Evolutionary conservation across 2,888 invertebrate species (phyloP).

Genomic region (Philereme transversata): DNA sequence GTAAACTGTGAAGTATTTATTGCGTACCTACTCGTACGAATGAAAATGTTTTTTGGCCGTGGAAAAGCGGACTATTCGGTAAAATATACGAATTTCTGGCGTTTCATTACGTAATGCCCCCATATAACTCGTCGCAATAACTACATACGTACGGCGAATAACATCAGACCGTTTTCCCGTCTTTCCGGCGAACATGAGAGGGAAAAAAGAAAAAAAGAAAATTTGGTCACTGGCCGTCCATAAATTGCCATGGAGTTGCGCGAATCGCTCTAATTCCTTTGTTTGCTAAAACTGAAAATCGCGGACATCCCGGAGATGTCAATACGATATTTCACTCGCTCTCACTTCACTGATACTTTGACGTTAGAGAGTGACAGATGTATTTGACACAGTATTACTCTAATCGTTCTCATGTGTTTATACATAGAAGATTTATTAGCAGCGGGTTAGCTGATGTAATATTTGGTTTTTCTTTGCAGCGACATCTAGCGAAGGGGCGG

Average conservation of each 20-base stretch:
- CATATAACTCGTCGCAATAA: constrained; percentile 38
- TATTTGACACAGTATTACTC: constrained; percentile 52
- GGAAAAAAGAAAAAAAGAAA: constrained; percentile 61
- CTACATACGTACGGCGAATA: constrained; percentile 44
- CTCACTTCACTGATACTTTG: constrained; percentile 66
- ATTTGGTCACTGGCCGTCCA: constrained; percentile 71
- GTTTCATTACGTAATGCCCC: constrained; percentile 53
- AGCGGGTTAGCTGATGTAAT: constrained; percentile 47
- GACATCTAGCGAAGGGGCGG: constrained; percentile 62
- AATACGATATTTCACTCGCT: constrained; percentile 73
- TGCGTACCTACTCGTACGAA: constrained; percentile 28
- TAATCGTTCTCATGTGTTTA: constrained; percentile 56
- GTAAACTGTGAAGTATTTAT: constrained; percentile 33
- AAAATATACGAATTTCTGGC: constrained; percentile 47
- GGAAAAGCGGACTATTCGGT: constrained; percentile 23
- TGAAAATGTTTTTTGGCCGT: constrained; percentile 32
- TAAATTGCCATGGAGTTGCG: constrained; percentile 70
- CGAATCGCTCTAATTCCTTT: constrained; percentile 77
- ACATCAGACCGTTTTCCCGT: constrained; percentile 60
- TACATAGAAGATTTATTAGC: constrained; percentile 56
- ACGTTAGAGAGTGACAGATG: constrained; percentile 70
- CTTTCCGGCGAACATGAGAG: constrained; percentile 54
- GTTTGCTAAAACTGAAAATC: constrained; percentile 78
- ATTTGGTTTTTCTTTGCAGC: constrained; percentile 51
- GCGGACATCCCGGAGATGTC: constrained; percentile 62